Evolutionary conservation across 53 echinoderm and acorn worm species (phyloP).

Genomic region (Paelopatides confundens): DNA sequence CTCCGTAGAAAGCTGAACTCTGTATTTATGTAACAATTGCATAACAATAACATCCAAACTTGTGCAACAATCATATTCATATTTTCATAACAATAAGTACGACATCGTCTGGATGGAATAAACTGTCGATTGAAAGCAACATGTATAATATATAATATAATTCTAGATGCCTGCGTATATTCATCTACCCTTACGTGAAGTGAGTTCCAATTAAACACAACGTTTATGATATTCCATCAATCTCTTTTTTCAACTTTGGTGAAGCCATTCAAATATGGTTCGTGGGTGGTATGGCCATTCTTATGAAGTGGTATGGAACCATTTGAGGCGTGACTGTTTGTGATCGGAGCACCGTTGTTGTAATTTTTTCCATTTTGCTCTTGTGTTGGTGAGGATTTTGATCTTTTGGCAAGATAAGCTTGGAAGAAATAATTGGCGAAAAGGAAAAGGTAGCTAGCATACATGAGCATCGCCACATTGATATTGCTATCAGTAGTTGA

Average conservation of each 20-base stretch:
- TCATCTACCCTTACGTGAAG: too few relatives aligned
- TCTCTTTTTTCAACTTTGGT: background rate
- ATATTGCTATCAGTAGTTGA: slow-evolving; percentile 87
- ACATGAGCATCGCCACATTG: slow-evolving; percentile 82
- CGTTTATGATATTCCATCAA: too few relatives aligned
- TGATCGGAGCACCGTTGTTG: slow-evolving; percentile 37
- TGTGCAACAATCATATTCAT: too few relatives aligned
- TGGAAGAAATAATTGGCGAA: slow-evolving; percentile 99
- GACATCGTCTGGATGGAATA: too few relatives aligned
- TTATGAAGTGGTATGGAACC: background rate
- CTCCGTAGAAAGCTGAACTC: too few relatives aligned
- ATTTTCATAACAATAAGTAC: too few relatives aligned
- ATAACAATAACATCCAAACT: too few relatives aligned
- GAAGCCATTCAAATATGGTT: background rate
- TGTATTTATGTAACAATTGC: too few relatives aligned
- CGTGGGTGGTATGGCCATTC: background rate
- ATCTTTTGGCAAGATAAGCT: slow-evolving; percentile 78
- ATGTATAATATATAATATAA: too few relatives aligned
- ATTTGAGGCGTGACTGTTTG: slow-evolving; percentile 9
- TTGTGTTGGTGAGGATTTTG: slow-evolving; percentile 7
- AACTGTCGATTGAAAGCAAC: too few relatives aligned
- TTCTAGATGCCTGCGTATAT: too few relatives aligned
- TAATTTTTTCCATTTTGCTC: slow-evolving; percentile 53
- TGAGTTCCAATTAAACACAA: too few relatives aligned
- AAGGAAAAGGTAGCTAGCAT: slow-evolving; percentile 90